These are phyloP conservation scores for Sarcophaga peregrina DNA, from an alignment of 1,140 invertebrate species.

Conservation along the genomic window DNA sequence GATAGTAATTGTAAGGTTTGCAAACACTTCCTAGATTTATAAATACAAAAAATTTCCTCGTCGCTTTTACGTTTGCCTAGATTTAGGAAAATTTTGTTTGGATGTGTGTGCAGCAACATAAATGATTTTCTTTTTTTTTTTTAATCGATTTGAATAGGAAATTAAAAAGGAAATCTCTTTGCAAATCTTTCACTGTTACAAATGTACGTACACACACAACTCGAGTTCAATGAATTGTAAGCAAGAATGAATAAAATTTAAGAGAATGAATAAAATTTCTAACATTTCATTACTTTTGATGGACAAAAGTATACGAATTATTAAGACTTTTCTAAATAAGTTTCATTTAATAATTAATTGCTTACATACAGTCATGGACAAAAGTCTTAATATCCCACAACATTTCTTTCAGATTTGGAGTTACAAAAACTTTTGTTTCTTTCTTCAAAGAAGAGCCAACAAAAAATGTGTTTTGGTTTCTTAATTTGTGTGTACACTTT, in stretches of 20 bases:
- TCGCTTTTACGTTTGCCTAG: too few species aligned
- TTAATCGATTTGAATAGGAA: constrained; percentile 35
- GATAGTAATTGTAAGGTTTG: too few species aligned
- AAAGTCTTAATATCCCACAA: too few species aligned
- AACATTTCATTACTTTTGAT: too few species aligned
- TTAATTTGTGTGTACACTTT: too few species aligned
- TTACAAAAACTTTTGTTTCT: too few species aligned
- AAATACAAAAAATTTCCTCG: too few species aligned
- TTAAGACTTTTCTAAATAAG: neutral
- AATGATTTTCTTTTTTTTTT: neutral
- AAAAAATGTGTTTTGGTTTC: too few species aligned
- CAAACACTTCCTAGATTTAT: too few species aligned
- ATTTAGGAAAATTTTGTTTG: too few species aligned
- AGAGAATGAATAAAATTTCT: neutral
- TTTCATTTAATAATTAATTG: neutral
- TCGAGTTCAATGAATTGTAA: neutral
- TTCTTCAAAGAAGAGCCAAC: too few species aligned
- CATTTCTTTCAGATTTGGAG: too few species aligned
- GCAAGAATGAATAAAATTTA: neutral
- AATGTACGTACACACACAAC: neutral
- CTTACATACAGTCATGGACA: neutral
- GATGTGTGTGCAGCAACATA: neutral
- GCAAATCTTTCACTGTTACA: constrained; percentile 17
- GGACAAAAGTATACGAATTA: neutral
- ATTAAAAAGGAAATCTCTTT: constrained; percentile 25